Evolutionary conservation across 2,888 invertebrate genomes (phyloP), one percentile per base, ranked within the genome.

Genomic region (Lordiphosa andalusiaca): DNA sequence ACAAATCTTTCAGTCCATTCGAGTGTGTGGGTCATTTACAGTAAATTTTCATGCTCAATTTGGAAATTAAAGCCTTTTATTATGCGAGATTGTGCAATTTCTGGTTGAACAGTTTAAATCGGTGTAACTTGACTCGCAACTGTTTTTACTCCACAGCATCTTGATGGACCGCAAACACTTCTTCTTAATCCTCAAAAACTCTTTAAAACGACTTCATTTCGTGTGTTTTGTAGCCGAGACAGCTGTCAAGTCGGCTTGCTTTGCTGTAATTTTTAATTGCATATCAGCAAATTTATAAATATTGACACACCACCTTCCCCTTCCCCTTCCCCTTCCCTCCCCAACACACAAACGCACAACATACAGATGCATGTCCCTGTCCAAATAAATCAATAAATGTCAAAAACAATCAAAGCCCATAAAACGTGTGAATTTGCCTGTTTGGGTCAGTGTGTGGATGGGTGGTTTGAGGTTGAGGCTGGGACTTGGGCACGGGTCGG

Each of bases 191-290:
- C 30, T 30, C 2, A 3, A 9, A 30, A 9, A 30, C 30, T 30
- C 9, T 30, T 30, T 30, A 30, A 10, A 25, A 30, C 9, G 30
- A 30, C 30, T 30, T 30, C 9, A 30, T 10, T 30, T 3, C 9
- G 40, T 37, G 16, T 21, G 57, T 52, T 25, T 10, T 21, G 57
- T 52, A 58, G 49, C 39, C 49, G 42, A 44, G 55, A 53, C 69
- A 72, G 53, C 60, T 77, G 71, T 73, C 68, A 73, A 35, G 46
- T 21, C 21, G 37, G 53, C 1, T 39, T 48, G 53, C 55, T 67
- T 67, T 56, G 58, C 37, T 71, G 57, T 66, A 67, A 60, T 73
- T 69, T 73, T 73, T 81, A 81, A 81, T 76, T 81, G 69, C 71
- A 67, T 69, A 64, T 65, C 71, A 67, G 67, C 49, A 60, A 60